Conservation (phyloP, 2,888 invertebrate genomes). For the Noctua janthe region DNA sequence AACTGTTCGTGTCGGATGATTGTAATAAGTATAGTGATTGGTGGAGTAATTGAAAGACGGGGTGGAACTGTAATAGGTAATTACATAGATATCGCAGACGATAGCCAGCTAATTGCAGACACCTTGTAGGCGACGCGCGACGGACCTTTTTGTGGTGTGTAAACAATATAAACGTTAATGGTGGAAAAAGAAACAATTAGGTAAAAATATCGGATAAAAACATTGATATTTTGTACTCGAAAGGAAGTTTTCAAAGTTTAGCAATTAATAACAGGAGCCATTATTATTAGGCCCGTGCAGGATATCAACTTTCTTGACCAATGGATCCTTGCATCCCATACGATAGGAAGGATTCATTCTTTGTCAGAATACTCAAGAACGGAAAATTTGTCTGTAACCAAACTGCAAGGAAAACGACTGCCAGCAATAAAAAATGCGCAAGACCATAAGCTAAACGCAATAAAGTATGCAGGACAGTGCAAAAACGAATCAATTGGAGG, state of each 20-base stretch:
- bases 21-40: conserved; percentile 50
- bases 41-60: conserved; percentile 58
- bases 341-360: not conserved
- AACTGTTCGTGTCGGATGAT: conserved; percentile 10
- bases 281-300: not conserved
- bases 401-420: not conserved
- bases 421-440: conserved; percentile 8
- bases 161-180: conserved; percentile 47
- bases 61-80: conserved; percentile 50
- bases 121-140: conserved; percentile 70
- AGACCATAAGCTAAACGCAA: conserved; percentile 8
- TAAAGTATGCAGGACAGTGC: conserved; percentile 43
- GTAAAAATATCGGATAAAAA: not conserved
- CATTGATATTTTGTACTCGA: not conserved
- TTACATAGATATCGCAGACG: conserved; percentile 53
- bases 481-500: conserved; percentile 61
- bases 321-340: not conserved
- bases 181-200: conserved; percentile 17
- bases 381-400: not conserved
- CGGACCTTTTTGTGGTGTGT: conserved; percentile 42
- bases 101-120: conserved; percentile 73
- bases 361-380: not conserved
- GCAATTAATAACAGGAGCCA: not conserved
- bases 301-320: not conserved
- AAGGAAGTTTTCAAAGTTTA: not conserved